These are phyloP conservation scores for Hypomecis punctinalis DNA, from an alignment of 2,888 invertebrate genomes.

Conservation along the genomic window DNA sequence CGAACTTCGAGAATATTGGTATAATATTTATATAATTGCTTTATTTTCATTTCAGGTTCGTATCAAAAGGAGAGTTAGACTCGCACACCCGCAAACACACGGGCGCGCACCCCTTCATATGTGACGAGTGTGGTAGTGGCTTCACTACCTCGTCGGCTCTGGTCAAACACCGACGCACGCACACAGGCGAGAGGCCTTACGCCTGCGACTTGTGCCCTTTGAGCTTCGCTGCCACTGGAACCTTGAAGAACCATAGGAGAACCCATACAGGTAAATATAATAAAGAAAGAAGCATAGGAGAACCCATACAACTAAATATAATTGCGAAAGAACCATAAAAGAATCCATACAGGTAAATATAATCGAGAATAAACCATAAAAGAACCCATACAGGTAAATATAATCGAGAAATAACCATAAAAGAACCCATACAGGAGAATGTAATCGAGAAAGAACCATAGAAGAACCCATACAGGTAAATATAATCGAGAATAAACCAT, in stretches of 20 bases:
- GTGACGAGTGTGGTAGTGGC: slow-evolving; percentile 61
- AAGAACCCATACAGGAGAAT: slow-evolving; percentile 79
- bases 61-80: slow-evolving; percentile 82
- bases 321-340: slow-evolving; percentile 84
- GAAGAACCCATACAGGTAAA: too few relatives aligned
- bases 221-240: slow-evolving; percentile 84
- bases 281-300: too few relatives aligned
- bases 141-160: too few relatives aligned
- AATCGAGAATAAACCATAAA: too few relatives aligned
- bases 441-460: too few relatives aligned
- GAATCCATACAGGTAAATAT: slow-evolving; percentile 79
- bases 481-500: too few relatives aligned
- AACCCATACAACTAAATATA: too few relatives aligned
- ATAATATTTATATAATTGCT: neutral
- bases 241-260: slow-evolving; percentile 81
- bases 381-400: too few relatives aligned
- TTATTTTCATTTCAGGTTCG: slow-evolving; percentile 61
- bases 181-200: slow-evolving; percentile 86
- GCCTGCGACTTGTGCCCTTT: slow-evolving; percentile 85
- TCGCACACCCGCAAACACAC: slow-evolving; percentile 85
- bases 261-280: slow-evolving; percentile 79
- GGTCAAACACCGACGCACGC: slow-evolving; percentile 62
- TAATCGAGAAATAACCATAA: too few relatives aligned
- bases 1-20: too few relatives aligned
- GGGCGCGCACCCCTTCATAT: slow-evolving; percentile 86